A percentile compares a stretch with the other conserved stretches of the same genome.
phyloP scores from a whole-genome alignment of 2,113 vertebrate species.

The Ascaphus truei region DNA sequence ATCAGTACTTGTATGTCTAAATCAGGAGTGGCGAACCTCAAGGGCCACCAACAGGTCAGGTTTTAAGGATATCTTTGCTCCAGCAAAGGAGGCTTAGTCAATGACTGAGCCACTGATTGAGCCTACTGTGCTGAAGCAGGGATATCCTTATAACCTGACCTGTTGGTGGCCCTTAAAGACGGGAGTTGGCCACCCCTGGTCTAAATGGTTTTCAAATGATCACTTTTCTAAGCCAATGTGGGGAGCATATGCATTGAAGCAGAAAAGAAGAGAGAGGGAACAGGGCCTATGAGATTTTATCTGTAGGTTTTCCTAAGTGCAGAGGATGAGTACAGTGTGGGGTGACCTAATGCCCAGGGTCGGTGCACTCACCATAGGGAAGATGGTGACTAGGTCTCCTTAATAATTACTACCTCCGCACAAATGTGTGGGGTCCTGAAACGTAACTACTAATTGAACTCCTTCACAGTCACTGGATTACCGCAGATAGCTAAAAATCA shows the following conservation, averaged over 20 bases:
- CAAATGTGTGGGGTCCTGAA: slow-evolving; percentile 60
- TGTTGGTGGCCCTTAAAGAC: too few species aligned
- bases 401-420: slow-evolving; percentile 41
- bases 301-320: slow-evolving; percentile 51
- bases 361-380: slow-evolving; percentile 43
- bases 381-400: slow-evolving; percentile 32
- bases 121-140: too few species aligned
- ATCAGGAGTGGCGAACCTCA: slow-evolving; percentile 68
- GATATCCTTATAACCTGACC: too few species aligned
- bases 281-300: slow-evolving; percentile 31
- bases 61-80: too few species aligned
- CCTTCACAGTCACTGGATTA: slow-evolving; percentile 56
- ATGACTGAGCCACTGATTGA: too few species aligned
- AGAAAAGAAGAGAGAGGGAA: slow-evolving; percentile 22
- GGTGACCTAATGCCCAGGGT: slow-evolving; percentile 53
- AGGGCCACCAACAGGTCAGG: too few species aligned
- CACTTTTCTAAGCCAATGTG: slow-evolving; percentile 33
- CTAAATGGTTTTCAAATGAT: slow-evolving; percentile 74
- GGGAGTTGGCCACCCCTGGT: too few species aligned
- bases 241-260: slow-evolving; percentile 44
- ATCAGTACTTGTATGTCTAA: slow-evolving; percentile 70
- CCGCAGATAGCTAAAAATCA: slow-evolving; percentile 37
- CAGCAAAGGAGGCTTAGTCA: too few species aligned
- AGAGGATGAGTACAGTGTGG: slow-evolving; percentile 40
- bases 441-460: slow-evolving; percentile 59